Evolutionary conservation across 2,888 invertebrate species (phyloP), one percentile per base, ranked within the genome.

Genomic region (Tinea pellionella): DNA sequence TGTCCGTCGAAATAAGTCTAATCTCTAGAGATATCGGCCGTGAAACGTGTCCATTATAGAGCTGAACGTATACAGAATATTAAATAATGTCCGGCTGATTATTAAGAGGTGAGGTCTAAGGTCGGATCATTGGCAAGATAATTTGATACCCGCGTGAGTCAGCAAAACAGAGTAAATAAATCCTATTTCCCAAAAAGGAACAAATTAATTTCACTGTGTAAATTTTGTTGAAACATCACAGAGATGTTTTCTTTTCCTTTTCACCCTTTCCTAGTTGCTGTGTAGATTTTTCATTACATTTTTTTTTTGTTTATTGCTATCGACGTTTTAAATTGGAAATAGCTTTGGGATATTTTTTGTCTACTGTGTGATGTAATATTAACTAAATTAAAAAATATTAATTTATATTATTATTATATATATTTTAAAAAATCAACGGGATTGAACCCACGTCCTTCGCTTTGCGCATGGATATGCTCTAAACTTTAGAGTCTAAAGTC

Each of bases 101-200:
- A 59, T 59, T 47, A 59, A 47, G 43, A 59, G 59, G 59, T 59
- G 42, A 59, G 59, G 59, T 42, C 41, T n/a, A 59, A 59, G 41
- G 47, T 59, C 29, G 19, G 7, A 30, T 43, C 43, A 24, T 15
- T 13, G 57, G 16, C n/a, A 57, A 24, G 43, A 43, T 59, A 59
- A 59, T 59, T 42, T 59, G 59, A 59, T 47, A 47, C 43, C 59
- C 4, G 30, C 42, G 47, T 43, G 59, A 59, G 19, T 59, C 43
- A 16, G 47, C 43, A 59, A 47, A 47, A n/a, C 24, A 30, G 30
- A 47, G 43, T 47, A 59, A 59, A 59, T 59, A 59, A 59, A 59
- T 59, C 59, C 59, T 24, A 47, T 3, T 29, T 13, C 24, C 18
- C 47, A 59, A 59, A 59, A 41, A 47, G 47, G 32, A 55, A n/a